These are phyloP conservation scores for Synchiropus splendidus DNA, from an alignment of 2,113 vertebrate genomes.

Conservation along the genomic window DNA sequence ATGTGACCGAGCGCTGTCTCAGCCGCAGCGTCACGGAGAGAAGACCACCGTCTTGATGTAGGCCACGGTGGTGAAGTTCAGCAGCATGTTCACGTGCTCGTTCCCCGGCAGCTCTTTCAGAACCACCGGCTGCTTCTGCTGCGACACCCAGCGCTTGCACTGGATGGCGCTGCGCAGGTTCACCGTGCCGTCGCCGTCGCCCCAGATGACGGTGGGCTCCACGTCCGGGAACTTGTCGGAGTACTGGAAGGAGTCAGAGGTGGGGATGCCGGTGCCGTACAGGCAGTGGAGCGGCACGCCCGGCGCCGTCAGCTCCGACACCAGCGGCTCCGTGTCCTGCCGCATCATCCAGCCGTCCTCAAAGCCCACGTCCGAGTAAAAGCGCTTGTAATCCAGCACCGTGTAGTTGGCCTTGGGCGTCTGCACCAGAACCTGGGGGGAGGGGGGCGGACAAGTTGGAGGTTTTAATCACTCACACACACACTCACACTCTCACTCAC, in stretches of 20 bases:
- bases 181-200: constrained; percentile 89
- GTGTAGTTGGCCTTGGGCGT: constrained; percentile 88
- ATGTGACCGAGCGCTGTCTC: no score
- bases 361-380: constrained; percentile 82
- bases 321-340: constrained; percentile 77
- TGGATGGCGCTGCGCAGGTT: constrained; percentile 80
- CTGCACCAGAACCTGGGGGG: constrained; percentile 67
- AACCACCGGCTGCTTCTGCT: constrained; percentile 71
- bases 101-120: constrained; percentile 74
- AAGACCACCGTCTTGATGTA: constrained; percentile 84
- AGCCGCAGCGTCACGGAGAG: constrained; percentile 53
- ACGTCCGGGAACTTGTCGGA: constrained; percentile 76
- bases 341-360: constrained; percentile 88
- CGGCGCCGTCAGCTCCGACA: constrained; percentile 66
- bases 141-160: constrained; percentile 72
- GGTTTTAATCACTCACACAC: no score
- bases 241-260: constrained; percentile 75
- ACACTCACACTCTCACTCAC: background rate
- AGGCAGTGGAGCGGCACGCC: constrained; percentile 84
- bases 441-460: no score
- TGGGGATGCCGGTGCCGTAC: constrained; percentile 78
- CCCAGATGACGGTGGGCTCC: constrained; percentile 75
- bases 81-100: constrained; percentile 87
- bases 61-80: constrained; percentile 75
- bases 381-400: constrained; percentile 70